Conservation (phyloP, 2,113 vertebrate species). For the Pterocles orientalis region DNA sequence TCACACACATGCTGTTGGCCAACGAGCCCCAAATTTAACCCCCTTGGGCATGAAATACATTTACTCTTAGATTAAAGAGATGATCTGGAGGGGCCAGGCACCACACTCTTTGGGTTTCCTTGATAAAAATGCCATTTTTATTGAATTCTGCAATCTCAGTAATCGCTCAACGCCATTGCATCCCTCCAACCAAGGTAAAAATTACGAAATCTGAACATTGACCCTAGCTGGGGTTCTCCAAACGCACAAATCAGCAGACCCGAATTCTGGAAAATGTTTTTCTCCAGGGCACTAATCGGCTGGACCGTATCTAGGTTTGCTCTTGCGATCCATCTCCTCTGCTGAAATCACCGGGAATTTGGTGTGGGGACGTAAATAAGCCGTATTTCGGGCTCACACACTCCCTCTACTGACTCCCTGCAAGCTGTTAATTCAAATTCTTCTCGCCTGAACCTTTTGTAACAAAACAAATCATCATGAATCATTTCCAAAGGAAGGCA, state of each 20-base stretch:
- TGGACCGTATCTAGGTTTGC: not conserved
- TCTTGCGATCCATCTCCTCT: not conserved
- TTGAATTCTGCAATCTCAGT: not conserved
- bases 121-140: not conserved
- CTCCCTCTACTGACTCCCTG: constrained; percentile 41
- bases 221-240: not conserved
- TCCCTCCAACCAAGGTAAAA: not conserved
- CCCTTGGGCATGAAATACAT: not conserved
- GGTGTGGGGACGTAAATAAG: fast-evolving
- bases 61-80: not conserved
- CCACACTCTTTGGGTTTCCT: not conserved
- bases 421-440: not conserved
- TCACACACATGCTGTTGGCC: fast-evolving
- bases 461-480: not conserved
- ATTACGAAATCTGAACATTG: not conserved
- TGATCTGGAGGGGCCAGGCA: not conserved
- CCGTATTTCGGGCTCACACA: not conserved
- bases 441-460: not conserved
- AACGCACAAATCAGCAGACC: fast-evolving
- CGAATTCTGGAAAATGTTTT: too few species aligned
- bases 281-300: fast-evolving
- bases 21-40: not conserved
- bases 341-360: not conserved
- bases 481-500: not conserved
- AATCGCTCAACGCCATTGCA: fast-evolving